A percentile compares a stretch with the other conserved stretches of the same genome.
These are phyloP conservation scores for Trachelus tabidus DNA, from an alignment of 2,888 invertebrate genomes.

Conservation along the genomic window DNA sequence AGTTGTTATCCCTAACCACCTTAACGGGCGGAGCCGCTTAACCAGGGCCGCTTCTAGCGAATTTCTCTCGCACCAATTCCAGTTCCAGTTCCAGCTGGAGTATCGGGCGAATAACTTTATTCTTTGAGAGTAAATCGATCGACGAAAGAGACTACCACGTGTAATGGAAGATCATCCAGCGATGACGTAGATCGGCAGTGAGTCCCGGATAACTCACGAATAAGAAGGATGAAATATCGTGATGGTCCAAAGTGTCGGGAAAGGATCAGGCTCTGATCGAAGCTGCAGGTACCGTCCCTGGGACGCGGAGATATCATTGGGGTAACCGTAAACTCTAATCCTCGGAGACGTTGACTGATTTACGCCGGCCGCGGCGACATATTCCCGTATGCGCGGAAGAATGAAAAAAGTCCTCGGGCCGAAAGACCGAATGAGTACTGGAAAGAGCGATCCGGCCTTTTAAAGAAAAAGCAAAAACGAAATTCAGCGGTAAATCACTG, in stretches of 20 bases:
- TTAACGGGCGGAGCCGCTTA: constrained; percentile 29
- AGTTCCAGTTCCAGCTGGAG: no score
- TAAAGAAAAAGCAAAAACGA: constrained; percentile 42
- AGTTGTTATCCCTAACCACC: constrained; percentile 47
- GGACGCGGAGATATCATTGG: constrained; percentile 3
- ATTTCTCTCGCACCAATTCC: no score
- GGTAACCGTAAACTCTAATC: constrained; percentile 53
- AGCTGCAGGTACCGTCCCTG: background rate
- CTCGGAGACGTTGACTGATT: constrained; percentile 60
- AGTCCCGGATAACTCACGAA: no score
- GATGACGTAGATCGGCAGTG: no score
- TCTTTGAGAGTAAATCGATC: no score
- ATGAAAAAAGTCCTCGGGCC: constrained; percentile 20
- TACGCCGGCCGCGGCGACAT: constrained; percentile 51
- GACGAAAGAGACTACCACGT: no score
- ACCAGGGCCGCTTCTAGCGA: constrained; percentile 24
- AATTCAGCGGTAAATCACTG: constrained; percentile 61
- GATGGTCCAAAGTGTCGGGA: no score
- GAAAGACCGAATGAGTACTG: constrained; percentile 3
- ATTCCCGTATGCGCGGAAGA: constrained; percentile 31
- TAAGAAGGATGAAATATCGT: no score
- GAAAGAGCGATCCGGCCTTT: constrained; percentile 13
- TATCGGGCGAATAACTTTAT: no score
- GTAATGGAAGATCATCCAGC: no score
- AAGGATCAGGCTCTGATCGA: no score